Evolutionary conservation across 2,888 invertebrate genomes (phyloP).

Genomic region (Zygogramma bicolorata): DNA sequence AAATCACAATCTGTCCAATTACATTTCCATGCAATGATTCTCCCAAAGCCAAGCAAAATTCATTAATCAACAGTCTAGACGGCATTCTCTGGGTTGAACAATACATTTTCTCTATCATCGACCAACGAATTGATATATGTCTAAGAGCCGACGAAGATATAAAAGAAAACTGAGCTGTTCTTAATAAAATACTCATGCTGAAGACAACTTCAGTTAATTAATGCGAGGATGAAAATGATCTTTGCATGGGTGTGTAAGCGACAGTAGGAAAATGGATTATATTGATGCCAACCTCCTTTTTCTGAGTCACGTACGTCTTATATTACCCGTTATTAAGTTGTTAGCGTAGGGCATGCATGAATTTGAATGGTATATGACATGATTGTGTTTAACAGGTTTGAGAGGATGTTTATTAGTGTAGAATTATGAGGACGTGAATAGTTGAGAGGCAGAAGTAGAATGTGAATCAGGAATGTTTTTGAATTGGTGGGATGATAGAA

Average conservation of each 20-base stretch:
- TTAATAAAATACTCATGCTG: background rate
- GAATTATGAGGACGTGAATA: background rate
- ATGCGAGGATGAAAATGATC: background rate
- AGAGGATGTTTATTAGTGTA: constrained; percentile 1
- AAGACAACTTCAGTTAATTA: too few relatives aligned
- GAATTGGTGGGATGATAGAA: background rate
- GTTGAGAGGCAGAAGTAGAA: background rate
- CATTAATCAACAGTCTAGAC: background rate
- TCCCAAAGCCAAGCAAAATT: too few relatives aligned
- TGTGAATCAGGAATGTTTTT: background rate
- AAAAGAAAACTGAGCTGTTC: background rate
- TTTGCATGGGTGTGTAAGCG: background rate
- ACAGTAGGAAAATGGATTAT: constrained; percentile 34
- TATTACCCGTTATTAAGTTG: constrained; percentile 35
- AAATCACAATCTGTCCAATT: too few relatives aligned
- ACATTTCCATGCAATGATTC: too few relatives aligned
- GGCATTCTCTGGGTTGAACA: background rate
- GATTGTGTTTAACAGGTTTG: constrained; percentile 7
- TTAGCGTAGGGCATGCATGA: constrained; percentile 17
- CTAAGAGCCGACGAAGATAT: background rate
- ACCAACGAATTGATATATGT: background rate
- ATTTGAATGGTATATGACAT: background rate
- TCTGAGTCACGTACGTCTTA: constrained; percentile 29
- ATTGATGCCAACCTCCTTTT: constrained; percentile 29
- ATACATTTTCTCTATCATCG: background rate